Evolutionary conservation across 2,113 vertebrate genomes (phyloP), one percentile per base, ranked within the genome.

Genomic region (Odocoileus virginianus): DNA sequence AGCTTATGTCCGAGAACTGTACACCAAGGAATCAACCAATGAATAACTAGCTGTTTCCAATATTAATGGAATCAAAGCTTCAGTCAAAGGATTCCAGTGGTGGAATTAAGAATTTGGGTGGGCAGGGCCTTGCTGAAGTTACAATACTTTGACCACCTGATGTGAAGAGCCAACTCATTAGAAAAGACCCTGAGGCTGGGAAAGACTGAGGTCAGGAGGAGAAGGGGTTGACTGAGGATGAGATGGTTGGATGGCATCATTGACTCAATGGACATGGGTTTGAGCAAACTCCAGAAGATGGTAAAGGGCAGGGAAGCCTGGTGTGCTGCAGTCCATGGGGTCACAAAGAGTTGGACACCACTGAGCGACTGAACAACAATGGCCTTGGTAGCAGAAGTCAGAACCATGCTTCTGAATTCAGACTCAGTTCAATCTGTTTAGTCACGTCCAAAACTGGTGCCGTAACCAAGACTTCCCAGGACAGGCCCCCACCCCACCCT

Each of bases 1-100:
- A 33, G 17, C 64, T 3, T 13, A 16, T 43, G 43, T 55, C 61
- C 52, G 7, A 55, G 0, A 16, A 14, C 9, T 16, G 30, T 21
- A 33, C 23, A 33, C 33, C 0, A 8, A 76, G 21, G 19, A 58
- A 14, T 0, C 7, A 21, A 33, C 4, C 9, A 74, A 21, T 0
- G 2, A 54, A 25, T 9, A 33, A 12, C 2, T 1, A 52, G 43
- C 13, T 5, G 1, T 30, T 64, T 27, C 71, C 40, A 2, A 21
- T 0, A 19, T 16, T 5, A 74, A 81, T 2, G 27, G 15, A 45
- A 15, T 21, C n/a, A 43, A 74, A 87, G 60, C 79, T 57, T 84
- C 11, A 43, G 45, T 27, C 16, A 19, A 79, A 52, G 79, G 28
- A 87, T 52, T 92, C 87, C 50, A 16, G 25, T 3, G 54, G 84